phyloP scores from a whole-genome alignment of 2,888 invertebrate species.

The Callyntrura guangdongensis region DNA sequence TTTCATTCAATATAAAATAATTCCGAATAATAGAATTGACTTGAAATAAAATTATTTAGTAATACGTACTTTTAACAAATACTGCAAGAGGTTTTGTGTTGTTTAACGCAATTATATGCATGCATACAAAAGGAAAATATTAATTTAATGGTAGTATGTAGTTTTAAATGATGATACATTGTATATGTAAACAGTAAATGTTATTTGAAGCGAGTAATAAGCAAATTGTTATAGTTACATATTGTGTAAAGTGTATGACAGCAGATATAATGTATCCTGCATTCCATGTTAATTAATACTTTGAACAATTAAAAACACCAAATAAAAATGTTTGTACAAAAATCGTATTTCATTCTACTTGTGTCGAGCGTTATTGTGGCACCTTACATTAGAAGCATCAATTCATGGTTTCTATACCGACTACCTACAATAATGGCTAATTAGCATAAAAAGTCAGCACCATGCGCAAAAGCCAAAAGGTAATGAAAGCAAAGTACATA shows the following conservation, averaged over 20 bases:
- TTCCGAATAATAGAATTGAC: slow-evolving; percentile 24
- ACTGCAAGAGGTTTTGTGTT: slow-evolving; percentile 35
- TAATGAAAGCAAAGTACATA: too few species aligned
- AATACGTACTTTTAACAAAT: slow-evolving; percentile 29
- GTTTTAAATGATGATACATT: slow-evolving; percentile 5
- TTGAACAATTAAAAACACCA: slow-evolving; percentile 76
- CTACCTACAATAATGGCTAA: too few species aligned
- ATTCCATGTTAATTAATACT: slow-evolving; percentile 79
- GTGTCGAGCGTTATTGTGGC: not conserved
- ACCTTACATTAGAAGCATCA: not conserved
- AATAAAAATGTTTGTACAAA: slow-evolving; percentile 78
- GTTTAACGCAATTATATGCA: slow-evolving; percentile 16
- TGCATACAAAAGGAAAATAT: slow-evolving; percentile 1
- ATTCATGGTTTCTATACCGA: not conserved
- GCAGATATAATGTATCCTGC: slow-evolving; percentile 65
- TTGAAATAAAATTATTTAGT: slow-evolving; percentile 11
- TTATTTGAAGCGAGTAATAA: slow-evolving; percentile 53
- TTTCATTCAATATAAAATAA: not conserved
- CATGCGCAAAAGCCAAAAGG: too few species aligned
- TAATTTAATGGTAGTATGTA: slow-evolving; percentile 25
- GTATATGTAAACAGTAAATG: slow-evolving; percentile 24
- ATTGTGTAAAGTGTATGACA: slow-evolving; percentile 63
- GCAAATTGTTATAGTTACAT: slow-evolving; percentile 63
- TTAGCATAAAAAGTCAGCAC: too few species aligned
- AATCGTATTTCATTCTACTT: not conserved